A percentile compares a stretch with the other conserved stretches of the same genome.
Evolutionary conservation across 2,888 invertebrate genomes (phyloP).

Genomic region (Trachelus stipa): DNA sequence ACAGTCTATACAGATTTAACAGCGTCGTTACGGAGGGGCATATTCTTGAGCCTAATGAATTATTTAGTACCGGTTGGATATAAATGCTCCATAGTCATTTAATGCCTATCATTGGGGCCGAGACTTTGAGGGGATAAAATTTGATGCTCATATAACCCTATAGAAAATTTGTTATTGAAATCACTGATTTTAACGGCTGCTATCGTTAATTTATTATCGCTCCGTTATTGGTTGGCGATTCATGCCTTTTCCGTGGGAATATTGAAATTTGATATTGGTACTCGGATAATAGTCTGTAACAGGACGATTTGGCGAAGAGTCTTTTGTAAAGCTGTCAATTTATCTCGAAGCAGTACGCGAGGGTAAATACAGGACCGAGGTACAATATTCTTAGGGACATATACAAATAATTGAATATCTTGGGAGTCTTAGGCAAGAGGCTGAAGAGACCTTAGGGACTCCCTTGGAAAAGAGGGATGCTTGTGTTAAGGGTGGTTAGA

Average conservation of each 20-base stretch:
- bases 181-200: neutral
- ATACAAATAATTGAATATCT: constrained; percentile 19
- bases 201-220: neutral
- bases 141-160: neutral
- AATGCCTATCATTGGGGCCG: neutral
- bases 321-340: neutral
- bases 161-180: neutral
- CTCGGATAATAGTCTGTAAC: neutral
- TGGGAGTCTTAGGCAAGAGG: constrained; percentile 12
- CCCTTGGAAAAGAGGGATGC: neutral
- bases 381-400: constrained; percentile 9
- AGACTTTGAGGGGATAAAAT: neutral
- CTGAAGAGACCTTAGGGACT: constrained; percentile 6
- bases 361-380: neutral
- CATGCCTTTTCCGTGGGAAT: neutral
- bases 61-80: constrained; percentile 44
- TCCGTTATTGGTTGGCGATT: neutral
- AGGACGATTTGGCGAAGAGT: neutral
- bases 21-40: constrained; percentile 23
- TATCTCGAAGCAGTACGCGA: neutral
- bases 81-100: neutral
- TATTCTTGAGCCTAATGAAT: constrained; percentile 46
- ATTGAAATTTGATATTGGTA: neutral
- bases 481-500: constrained; percentile 2
- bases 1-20: constrained; percentile 24